These are phyloP conservation scores for Eucera pruinosa DNA, from an alignment of 2,888 invertebrate genomes.

Conservation along the genomic window DNA sequence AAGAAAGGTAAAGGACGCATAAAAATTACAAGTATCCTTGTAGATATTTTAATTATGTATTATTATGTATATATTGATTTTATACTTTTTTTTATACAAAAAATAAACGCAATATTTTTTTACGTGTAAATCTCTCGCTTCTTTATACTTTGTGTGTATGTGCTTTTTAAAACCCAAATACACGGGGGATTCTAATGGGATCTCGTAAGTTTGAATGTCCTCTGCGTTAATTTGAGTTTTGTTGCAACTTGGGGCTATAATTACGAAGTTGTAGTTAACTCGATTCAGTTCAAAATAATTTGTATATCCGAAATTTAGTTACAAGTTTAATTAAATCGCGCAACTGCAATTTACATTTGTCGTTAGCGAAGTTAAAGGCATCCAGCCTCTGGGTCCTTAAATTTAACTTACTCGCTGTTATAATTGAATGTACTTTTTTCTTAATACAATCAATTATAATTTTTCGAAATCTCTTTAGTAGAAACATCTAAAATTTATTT, in stretches of 20 bases:
- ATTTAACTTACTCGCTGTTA: background rate
- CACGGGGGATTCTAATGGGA: background rate
- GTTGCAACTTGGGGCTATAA: background rate
- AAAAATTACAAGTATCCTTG: constrained; percentile 67
- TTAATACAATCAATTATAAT: background rate
- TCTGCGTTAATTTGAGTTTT: background rate
- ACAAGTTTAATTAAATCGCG: background rate
- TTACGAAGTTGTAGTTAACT: background rate
- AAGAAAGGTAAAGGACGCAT: constrained; percentile 59
- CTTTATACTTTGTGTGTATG: background rate
- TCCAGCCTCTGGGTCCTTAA: background rate
- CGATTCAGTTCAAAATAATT: background rate
- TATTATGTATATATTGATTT: constrained; percentile 81
- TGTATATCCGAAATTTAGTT: background rate
- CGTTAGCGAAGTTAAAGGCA: background rate
- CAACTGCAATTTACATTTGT: background rate
- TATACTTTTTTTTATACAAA: constrained; percentile 78
- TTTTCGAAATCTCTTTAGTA: background rate
- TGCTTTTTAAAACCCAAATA: background rate
- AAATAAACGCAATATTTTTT: constrained; percentile 78
- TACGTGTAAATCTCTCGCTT: constrained; percentile 38
- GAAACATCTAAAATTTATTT: background rate
- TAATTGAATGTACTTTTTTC: background rate
- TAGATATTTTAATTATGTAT: constrained; percentile 80
- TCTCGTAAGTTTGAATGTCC: background rate